Evolutionary conservation across 1,140 invertebrate species (phyloP).

Genomic region (Anagrus nilaparvatae): DNA sequence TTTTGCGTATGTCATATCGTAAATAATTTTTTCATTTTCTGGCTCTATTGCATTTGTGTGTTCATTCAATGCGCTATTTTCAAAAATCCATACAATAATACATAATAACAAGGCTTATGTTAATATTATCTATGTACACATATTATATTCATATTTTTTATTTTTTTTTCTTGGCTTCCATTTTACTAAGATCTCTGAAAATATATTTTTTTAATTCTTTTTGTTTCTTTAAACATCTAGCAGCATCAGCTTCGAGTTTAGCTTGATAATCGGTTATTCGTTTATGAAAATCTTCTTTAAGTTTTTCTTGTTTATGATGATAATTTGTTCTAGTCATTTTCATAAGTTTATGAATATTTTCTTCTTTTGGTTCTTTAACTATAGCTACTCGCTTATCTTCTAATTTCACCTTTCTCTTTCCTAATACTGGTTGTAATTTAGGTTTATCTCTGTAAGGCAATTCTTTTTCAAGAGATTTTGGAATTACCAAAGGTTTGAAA

Average conservation of each 20-base stretch:
- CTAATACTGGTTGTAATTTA: slow-evolving; percentile 46
- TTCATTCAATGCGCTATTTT: too few relatives aligned
- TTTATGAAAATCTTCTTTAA: slow-evolving; percentile 49
- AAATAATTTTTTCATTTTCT: too few relatives aligned
- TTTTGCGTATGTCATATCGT: too few relatives aligned
- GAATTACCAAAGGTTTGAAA: slow-evolving; percentile 76
- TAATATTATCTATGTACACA: too few relatives aligned
- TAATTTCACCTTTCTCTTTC: slow-evolving; percentile 37
- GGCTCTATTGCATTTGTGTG: too few relatives aligned
- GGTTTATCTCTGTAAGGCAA: slow-evolving; percentile 90
- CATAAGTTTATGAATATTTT: slow-evolving; percentile 72
- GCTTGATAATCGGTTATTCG: slow-evolving; percentile 56
- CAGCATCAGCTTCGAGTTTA: slow-evolving; percentile 52
- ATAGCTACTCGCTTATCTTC: slow-evolving; percentile 69
- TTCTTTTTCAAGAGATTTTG: slow-evolving; percentile 74
- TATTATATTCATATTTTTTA: slow-evolving; percentile 12
- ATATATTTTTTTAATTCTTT: slow-evolving; percentile 76
- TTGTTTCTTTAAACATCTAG: slow-evolving; percentile 58
- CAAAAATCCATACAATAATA: too few relatives aligned
- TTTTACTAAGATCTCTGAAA: slow-evolving; percentile 65
- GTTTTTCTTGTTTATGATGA: slow-evolving; percentile 46
- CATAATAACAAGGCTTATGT: too few relatives aligned
- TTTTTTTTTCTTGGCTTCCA: slow-evolving; percentile 44
- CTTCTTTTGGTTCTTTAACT: slow-evolving; percentile 78
- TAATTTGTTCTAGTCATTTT: slow-evolving; percentile 70